Conservation (phyloP, 1,140 invertebrate species). For the Drosophila ohnishii region DNA sequence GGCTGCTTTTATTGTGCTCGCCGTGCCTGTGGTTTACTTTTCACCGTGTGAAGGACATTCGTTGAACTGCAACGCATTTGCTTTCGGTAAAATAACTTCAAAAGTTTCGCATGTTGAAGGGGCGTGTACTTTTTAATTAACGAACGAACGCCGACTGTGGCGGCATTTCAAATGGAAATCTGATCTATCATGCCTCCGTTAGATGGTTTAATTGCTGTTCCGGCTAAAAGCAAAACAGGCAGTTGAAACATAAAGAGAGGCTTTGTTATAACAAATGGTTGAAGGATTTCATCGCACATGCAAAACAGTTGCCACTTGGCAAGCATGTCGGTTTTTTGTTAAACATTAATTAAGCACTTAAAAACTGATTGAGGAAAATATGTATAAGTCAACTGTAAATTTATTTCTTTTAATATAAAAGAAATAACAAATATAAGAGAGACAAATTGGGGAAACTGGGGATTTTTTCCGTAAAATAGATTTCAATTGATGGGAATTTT, state of each 20-base stretch:
- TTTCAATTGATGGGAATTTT: neutral
- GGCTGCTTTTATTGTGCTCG: conserved; percentile 19
- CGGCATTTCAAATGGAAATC: conserved; percentile 34
- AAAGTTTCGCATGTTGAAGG: conserved; percentile 40
- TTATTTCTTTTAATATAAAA: neutral
- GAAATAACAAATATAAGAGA: neutral
- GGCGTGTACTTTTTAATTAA: conserved; percentile 60
- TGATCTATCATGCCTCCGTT: conserved; percentile 22
- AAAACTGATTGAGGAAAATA: too few relatives aligned
- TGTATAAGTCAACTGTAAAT: too few relatives aligned
- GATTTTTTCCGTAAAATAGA: neutral
- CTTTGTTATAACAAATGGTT: neutral
- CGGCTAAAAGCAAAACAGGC: conserved; percentile 8
- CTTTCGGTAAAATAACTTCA: conserved; percentile 46
- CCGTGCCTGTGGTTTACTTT: conserved; percentile 26
- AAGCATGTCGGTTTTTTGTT: neutral
- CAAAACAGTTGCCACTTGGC: neutral
- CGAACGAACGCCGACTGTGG: conserved; percentile 17
- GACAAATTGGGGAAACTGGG: too few relatives aligned
- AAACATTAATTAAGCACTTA: too few relatives aligned
- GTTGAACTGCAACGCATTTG: conserved; percentile 64
- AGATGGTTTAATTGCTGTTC: conserved; percentile 31
- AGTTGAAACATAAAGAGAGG: neutral
- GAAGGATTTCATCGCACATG: neutral
- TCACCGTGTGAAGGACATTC: conserved; percentile 61